Evolutionary conservation across 1,140 invertebrate genomes (phyloP).

Genomic region (Drosophila suzukii): DNA sequence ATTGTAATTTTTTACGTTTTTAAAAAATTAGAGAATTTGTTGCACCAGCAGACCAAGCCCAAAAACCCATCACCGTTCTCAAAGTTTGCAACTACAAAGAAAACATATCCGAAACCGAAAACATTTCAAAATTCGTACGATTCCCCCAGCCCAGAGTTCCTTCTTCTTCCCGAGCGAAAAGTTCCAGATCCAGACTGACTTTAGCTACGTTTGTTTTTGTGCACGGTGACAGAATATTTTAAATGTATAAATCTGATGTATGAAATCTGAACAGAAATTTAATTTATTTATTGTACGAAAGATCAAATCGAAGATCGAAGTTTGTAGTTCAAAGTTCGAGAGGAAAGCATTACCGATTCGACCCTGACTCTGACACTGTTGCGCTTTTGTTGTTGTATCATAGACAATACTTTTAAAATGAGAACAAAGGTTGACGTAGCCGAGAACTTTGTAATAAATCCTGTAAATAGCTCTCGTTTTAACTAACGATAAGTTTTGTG

Average conservation of each 20-base stretch:
- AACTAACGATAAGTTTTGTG: constrained; percentile 70
- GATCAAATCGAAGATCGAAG: constrained; percentile 24
- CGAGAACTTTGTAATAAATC: constrained; percentile 73
- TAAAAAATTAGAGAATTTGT: constrained; percentile 72
- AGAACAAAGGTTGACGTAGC: constrained; percentile 56
- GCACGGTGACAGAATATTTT: constrained; percentile 63
- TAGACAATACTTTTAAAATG: constrained; percentile 62
- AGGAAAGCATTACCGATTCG: constrained; percentile 35
- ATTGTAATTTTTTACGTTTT: constrained; percentile 76
- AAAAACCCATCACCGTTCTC: constrained; percentile 30
- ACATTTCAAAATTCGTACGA: constrained; percentile 42
- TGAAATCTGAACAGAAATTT: constrained; percentile 44
- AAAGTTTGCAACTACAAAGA: constrained; percentile 64
- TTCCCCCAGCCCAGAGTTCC: constrained; percentile 30
- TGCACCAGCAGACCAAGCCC: constrained; percentile 52
- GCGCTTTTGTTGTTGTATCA: constrained; percentile 79
- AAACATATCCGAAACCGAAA: constrained; percentile 27
- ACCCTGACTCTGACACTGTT: constrained; percentile 75
- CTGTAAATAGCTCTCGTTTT: constrained; percentile 61
- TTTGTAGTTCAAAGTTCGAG: constrained; percentile 19
- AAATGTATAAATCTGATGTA: constrained; percentile 27
- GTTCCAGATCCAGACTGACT: constrained; percentile 51
- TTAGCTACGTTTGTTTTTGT: constrained; percentile 55
- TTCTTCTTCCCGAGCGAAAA: constrained; percentile 33
- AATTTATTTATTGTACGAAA: constrained; percentile 58